These are phyloP conservation scores for Mola mola DNA, from an alignment of 2,113 vertebrate species.

Conservation along the genomic window DNA sequence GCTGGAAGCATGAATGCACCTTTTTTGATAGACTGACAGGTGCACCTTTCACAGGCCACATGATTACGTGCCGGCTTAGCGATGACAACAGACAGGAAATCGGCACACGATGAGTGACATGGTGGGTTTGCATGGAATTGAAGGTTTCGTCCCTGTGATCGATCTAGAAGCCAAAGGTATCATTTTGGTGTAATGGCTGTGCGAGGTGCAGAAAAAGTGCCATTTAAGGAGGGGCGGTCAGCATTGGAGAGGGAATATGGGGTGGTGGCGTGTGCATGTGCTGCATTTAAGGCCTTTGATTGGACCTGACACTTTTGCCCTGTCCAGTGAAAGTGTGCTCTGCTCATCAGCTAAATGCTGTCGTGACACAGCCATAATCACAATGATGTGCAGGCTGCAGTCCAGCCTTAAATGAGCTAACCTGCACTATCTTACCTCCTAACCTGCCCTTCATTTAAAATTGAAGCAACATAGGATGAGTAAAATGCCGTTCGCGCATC, in stretches of 20 bases:
- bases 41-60: slow-evolving; percentile 11
- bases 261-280: neutral
- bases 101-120: slow-evolving; percentile 6
- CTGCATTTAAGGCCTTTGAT: slow-evolving; percentile 52
- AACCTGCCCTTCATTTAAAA: neutral
- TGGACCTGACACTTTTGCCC: slow-evolving; percentile 44
- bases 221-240: slow-evolving; percentile 48
- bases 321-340: slow-evolving; percentile 26
- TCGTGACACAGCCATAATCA: slow-evolving; percentile 52
- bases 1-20: slow-evolving; percentile 5
- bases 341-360: slow-evolving; percentile 63
- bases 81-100: slow-evolving; percentile 14
- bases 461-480: neutral
- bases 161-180: slow-evolving; percentile 49
- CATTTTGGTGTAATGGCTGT: slow-evolving; percentile 51
- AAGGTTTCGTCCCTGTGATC: slow-evolving; percentile 48
- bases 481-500: neutral
- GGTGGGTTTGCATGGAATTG: slow-evolving; percentile 50
- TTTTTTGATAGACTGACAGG: slow-evolving; percentile 39
- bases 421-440: slow-evolving; percentile 4
- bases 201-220: slow-evolving; percentile 30
- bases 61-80: slow-evolving; percentile 24
- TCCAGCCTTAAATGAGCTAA: slow-evolving; percentile 14
- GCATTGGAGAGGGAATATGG: slow-evolving; percentile 1
- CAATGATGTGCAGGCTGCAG: neutral